These are phyloP conservation scores for Drosophila auraria DNA, from an alignment of 1,140 invertebrate genomes.

Conservation along the genomic window DNA sequence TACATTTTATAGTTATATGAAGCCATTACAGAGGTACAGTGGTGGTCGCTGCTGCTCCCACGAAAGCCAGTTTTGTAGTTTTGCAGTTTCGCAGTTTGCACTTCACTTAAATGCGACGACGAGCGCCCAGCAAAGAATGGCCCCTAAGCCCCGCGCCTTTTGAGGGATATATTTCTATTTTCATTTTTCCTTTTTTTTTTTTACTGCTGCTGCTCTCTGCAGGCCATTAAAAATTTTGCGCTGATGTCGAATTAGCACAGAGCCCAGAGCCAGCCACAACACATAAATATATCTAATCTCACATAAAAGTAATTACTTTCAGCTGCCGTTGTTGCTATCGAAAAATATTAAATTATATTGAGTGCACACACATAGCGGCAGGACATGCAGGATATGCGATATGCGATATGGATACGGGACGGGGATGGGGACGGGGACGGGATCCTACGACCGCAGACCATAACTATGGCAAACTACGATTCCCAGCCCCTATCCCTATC, in stretches of 20 bases:
- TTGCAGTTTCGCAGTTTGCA: conserved; percentile 58
- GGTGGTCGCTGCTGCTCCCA: conserved; percentile 1
- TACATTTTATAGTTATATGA: conserved; percentile 77
- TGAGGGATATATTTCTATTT: conserved; percentile 2
- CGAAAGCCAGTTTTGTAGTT: conserved; percentile 56
- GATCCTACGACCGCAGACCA: conserved; percentile 56
- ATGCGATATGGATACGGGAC: conserved; percentile 15
- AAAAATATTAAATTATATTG: conserved; percentile 84
- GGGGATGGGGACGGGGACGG: conserved; percentile 18
- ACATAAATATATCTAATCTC: conserved; percentile 83
- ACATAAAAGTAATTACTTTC: conserved; percentile 83
- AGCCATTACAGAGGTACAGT: conserved; percentile 58
- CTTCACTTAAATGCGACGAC: conserved; percentile 69
- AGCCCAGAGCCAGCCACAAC: conserved; percentile 22
- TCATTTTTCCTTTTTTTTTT: not conserved
- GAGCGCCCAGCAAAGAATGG: conserved; percentile 50
- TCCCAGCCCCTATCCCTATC: not conserved
- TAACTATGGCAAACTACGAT: conserved; percentile 57
- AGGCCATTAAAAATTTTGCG: conserved; percentile 73
- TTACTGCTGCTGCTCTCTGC: conserved; percentile 20
- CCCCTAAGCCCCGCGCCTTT: conserved; percentile 5
- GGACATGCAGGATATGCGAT: conserved; percentile 18
- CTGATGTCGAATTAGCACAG: conserved; percentile 74
- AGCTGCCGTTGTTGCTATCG: conserved; percentile 80
- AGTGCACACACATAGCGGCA: conserved; percentile 57